Percentiles rank a stretch among this genome's conserved stretches.
phyloP scores from a whole-genome alignment of 1,140 invertebrate species.

The Cherax destructor region DNA sequence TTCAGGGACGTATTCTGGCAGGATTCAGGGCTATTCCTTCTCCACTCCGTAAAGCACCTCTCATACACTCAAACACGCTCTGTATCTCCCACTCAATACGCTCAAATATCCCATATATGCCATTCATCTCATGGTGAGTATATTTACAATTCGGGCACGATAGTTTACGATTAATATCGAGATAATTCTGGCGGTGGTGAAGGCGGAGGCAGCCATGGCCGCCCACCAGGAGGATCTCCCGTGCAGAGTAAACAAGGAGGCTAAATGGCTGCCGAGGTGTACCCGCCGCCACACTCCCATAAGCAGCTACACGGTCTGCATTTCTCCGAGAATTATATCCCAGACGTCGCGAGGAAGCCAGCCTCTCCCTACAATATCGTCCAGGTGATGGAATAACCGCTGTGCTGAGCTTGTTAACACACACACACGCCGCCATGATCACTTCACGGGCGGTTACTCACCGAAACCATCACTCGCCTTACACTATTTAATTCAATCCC shows the following conservation, averaged over 20 bases:
- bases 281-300: not conserved
- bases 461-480: not conserved
- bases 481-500: not conserved
- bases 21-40: conserved; percentile 16
- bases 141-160: not conserved
- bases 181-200: not conserved
- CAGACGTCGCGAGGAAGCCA: not conserved
- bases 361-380: not conserved
- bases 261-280: not conserved
- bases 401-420: not conserved
- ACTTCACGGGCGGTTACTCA: not conserved
- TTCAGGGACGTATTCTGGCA: conserved; percentile 12
- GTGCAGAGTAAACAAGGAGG: not conserved
- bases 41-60: conserved; percentile 6
- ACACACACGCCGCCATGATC: not conserved
- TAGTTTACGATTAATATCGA: not conserved
- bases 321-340: not conserved
- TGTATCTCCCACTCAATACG: not conserved
- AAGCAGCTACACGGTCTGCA: not conserved
- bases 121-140: not conserved
- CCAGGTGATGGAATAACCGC: not conserved
- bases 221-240: not conserved
- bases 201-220: not conserved
- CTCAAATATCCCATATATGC: not conserved
- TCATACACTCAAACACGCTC: conserved; percentile 6